Conservation (phyloP, 2,888 invertebrate genomes). For the Diabrotica balteata region DNA sequence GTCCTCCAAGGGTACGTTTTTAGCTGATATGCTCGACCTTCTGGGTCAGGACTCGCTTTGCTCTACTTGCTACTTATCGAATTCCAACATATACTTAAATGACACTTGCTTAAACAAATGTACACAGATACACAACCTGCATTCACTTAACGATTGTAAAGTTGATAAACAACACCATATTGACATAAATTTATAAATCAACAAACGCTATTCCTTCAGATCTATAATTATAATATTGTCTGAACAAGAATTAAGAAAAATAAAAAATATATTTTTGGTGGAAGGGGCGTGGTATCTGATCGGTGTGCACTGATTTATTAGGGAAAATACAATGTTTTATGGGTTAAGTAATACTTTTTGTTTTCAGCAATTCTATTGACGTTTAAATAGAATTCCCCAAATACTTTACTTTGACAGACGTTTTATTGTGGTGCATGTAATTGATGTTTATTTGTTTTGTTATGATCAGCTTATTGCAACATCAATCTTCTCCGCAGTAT, state of each 20-base stretch:
- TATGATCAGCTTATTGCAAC: background rate
- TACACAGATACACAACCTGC: background rate
- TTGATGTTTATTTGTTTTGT: background rate
- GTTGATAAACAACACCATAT: conserved; percentile 18
- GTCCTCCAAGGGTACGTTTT: conserved; percentile 53
- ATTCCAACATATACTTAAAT: conserved; percentile 1
- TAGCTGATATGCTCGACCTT: conserved; percentile 23
- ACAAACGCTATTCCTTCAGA: too few relatives aligned
- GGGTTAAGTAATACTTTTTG: background rate
- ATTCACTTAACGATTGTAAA: conserved; percentile 4
- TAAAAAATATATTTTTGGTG: conserved; percentile 5
- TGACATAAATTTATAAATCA: too few relatives aligned
- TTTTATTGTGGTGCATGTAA: conserved; percentile 5
- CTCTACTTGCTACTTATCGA: conserved; percentile 14
- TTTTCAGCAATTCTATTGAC: background rate
- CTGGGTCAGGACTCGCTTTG: conserved; percentile 11
- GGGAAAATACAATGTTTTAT: conserved; percentile 5
- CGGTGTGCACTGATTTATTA: conserved; percentile 10
- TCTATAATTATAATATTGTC: too few relatives aligned
- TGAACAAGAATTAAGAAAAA: too few relatives aligned
- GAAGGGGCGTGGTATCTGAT: conserved; percentile 26
- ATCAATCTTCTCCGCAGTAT: conserved; percentile 5
- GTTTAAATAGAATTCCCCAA: background rate
- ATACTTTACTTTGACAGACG: background rate
- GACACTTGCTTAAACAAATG: conserved; percentile 11